Percentiles rank a stretch among this genome's conserved stretches.
These are phyloP conservation scores for Saguinus imperator DNA, from an alignment of 2,113 vertebrate species.

Conservation along the genomic window DNA sequence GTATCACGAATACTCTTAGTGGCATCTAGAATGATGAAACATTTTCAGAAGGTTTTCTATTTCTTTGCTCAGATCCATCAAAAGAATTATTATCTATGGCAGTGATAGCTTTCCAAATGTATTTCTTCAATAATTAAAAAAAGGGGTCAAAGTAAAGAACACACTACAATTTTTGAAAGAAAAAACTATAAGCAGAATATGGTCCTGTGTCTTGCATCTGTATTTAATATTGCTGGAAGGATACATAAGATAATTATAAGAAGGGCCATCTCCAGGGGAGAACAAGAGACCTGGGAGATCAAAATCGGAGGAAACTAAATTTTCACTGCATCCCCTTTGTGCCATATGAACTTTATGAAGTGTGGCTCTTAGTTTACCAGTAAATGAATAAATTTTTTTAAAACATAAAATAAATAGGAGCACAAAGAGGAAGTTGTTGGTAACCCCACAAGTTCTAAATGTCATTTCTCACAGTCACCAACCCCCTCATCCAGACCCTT, in stretches of 20 bases:
- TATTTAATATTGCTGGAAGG: not conserved
- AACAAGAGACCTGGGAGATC: not conserved
- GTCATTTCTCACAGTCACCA: not conserved
- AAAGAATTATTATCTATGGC: not conserved
- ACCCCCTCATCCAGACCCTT: not conserved
- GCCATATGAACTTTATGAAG: not conserved
- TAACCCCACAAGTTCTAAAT: not conserved
- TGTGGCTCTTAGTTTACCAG: not conserved
- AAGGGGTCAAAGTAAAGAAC: not conserved
- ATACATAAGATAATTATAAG: not conserved
- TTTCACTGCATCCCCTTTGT: not conserved
- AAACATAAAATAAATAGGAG: not conserved
- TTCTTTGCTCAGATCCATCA: not conserved
- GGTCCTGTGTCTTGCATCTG: not conserved
- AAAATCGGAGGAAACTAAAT: not conserved
- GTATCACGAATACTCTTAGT: not conserved
- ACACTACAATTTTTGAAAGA: not conserved
- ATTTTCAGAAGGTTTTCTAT: not conserved
- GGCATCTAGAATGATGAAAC: not conserved
- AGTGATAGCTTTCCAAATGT: not conserved
- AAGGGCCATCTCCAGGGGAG: not conserved
- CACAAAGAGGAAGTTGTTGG: not conserved
- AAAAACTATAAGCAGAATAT: not conserved
- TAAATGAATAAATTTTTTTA: not conserved
- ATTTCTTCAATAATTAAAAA: not conserved